phyloP scores from a whole-genome alignment of 2,113 vertebrate species.

The Pelecanoides urinatrix region DNA sequence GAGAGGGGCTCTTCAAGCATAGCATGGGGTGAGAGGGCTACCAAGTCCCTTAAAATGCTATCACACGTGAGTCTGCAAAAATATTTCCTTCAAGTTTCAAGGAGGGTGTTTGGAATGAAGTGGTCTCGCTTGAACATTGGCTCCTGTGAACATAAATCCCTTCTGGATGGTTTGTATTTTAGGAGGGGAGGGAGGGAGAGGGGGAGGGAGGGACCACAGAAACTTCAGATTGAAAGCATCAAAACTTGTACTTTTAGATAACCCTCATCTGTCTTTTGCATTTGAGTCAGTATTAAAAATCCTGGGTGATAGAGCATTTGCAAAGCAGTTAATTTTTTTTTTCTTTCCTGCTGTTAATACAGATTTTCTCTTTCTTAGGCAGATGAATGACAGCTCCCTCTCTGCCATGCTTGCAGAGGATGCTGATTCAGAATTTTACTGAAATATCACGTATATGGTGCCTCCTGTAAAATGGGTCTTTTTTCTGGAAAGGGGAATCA shows the following conservation, averaged over 20 bases:
- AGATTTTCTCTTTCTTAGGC: not conserved
- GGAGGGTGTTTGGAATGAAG: not conserved
- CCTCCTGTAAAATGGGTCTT: not conserved
- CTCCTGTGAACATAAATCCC: not conserved
- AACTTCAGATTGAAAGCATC: not conserved
- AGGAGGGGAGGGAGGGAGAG: not conserved
- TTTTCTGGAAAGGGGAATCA: not conserved
- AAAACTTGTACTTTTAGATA: not conserved
- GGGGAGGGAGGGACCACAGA: not conserved
- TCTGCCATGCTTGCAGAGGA: not conserved
- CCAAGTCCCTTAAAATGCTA: not conserved
- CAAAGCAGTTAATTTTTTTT: not conserved
- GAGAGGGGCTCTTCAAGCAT: not conserved
- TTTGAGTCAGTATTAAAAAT: not conserved
- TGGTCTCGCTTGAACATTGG: fast-evolving
- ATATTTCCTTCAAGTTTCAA: not conserved
- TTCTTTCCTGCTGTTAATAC: not conserved
- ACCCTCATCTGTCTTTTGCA: not conserved
- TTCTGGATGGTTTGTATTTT: not conserved
- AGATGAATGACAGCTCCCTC: not conserved
- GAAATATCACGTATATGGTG: fast-evolving
- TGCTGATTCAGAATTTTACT: not conserved
- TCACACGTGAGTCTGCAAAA: not conserved
- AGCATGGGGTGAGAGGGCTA: not conserved
- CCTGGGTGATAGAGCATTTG: not conserved